Percentiles rank a stretch among this genome's conserved stretches.
phyloP scores from a whole-genome alignment of 2,888 invertebrate genomes.

The Bellardia bayeri region DNA sequence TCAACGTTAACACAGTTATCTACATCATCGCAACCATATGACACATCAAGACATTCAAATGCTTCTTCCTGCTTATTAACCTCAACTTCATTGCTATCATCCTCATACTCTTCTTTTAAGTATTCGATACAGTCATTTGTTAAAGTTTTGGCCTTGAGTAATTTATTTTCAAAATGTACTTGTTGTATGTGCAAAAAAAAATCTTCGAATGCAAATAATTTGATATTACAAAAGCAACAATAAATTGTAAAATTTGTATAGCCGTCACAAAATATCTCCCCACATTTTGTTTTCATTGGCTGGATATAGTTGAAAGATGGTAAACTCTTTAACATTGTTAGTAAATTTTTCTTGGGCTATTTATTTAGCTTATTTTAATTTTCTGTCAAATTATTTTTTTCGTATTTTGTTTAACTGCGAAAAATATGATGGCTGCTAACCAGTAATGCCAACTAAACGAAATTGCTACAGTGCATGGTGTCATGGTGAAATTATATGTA shows the following conservation, averaged over 20 bases:
- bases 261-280: conserved; percentile 80
- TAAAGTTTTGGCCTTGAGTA: background rate
- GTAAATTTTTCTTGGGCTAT: background rate
- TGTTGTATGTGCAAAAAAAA: conserved; percentile 73
- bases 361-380: background rate
- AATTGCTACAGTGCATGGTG: too few species aligned
- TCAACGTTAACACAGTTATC: too few species aligned
- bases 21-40: too few species aligned
- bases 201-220: conserved; percentile 79
- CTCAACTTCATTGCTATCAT: background rate
- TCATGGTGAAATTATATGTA: too few species aligned
- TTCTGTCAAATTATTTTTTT: too few species aligned
- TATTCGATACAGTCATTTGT: background rate
- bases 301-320: background rate
- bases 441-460: too few species aligned
- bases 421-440: too few species aligned
- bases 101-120: conserved; percentile 22
- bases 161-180: background rate
- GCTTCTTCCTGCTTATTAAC: too few species aligned
- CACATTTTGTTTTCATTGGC: conserved; percentile 76
- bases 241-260: conserved; percentile 78
- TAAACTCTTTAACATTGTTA: background rate
- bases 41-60: too few species aligned
- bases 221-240: conserved; percentile 79
- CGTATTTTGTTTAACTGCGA: too few species aligned